Conservation (phyloP, 2,113 vertebrate genomes). For the Neolamprologus caudopunctatus region DNA sequence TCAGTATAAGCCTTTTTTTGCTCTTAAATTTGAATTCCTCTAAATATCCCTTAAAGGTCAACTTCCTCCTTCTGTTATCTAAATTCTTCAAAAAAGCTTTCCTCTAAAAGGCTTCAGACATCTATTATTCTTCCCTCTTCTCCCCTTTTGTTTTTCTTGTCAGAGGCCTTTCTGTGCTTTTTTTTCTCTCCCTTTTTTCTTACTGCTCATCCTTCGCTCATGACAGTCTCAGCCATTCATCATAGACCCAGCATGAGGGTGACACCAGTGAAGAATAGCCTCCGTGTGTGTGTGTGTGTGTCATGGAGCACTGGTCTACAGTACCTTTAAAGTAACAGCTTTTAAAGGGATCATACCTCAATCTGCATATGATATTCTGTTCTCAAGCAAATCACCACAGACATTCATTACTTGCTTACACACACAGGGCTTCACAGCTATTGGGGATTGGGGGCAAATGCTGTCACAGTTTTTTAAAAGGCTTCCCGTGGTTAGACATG, state of each 20-base stretch:
- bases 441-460: constrained; percentile 42
- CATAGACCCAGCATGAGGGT: constrained; percentile 54
- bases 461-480: constrained; percentile 71
- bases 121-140: background rate
- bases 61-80: background rate
- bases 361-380: constrained; percentile 77
- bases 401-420: background rate
- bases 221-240: constrained; percentile 40
- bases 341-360: constrained; percentile 74
- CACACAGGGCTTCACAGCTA: constrained; percentile 20
- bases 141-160: constrained; percentile 28
- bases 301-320: constrained; percentile 60
- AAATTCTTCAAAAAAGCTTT: background rate
- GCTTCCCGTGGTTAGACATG: constrained; percentile 68
- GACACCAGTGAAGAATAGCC: constrained; percentile 3
- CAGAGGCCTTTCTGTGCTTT: constrained; percentile 16
- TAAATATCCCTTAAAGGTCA: background rate
- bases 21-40: constrained; percentile 43
- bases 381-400: constrained; percentile 61
- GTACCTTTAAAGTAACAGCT: constrained; percentile 74
- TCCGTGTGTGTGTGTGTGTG: background rate
- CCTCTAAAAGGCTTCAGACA: background rate
- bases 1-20: constrained; percentile 34
- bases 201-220: constrained; percentile 22
- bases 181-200: constrained; percentile 2